Evolutionary conservation across 1,140 invertebrate species (phyloP).

Genomic region (Tenebrio molitor): DNA sequence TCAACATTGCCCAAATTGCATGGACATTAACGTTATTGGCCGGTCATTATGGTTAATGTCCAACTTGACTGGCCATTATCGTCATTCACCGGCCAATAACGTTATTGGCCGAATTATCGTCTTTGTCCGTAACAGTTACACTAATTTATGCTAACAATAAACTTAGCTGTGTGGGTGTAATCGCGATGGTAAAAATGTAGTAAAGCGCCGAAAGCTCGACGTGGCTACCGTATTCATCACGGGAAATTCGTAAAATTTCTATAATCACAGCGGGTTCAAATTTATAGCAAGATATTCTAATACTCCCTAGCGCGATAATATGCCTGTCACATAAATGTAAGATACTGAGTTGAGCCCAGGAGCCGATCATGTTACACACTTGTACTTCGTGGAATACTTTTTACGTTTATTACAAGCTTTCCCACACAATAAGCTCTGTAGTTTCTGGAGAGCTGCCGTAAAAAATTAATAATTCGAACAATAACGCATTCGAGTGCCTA

Average conservation of each 20-base stretch:
- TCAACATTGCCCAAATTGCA: too few species aligned
- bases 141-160: constrained; percentile 35
- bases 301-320: constrained; percentile 29
- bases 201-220: constrained; percentile 31
- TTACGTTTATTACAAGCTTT: constrained; percentile 13
- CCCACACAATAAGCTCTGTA: constrained; percentile 1
- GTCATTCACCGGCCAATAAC: too few species aligned
- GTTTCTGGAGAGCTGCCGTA: background rate
- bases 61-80: too few species aligned
- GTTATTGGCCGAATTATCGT: too few species aligned
- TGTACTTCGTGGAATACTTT: constrained; percentile 6
- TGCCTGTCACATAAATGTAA: constrained; percentile 35
- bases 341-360: constrained; percentile 29
- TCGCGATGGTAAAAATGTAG: constrained; percentile 18
- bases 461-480: background rate
- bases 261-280: constrained; percentile 36
- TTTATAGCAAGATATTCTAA: constrained; percentile 36
- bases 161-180: constrained; percentile 10
- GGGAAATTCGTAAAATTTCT: constrained; percentile 34
- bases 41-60: too few species aligned
- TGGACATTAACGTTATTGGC: too few species aligned
- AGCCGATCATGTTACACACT: constrained; percentile 33
- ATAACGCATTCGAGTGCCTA: too few species aligned
- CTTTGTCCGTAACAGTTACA: too few species aligned
- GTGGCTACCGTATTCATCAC: constrained; percentile 19